Percentiles rank a stretch among this genome's conserved stretches.
phyloP scores from a whole-genome alignment of 2,888 invertebrate genomes.

The Habrosyne pyritoides region DNA sequence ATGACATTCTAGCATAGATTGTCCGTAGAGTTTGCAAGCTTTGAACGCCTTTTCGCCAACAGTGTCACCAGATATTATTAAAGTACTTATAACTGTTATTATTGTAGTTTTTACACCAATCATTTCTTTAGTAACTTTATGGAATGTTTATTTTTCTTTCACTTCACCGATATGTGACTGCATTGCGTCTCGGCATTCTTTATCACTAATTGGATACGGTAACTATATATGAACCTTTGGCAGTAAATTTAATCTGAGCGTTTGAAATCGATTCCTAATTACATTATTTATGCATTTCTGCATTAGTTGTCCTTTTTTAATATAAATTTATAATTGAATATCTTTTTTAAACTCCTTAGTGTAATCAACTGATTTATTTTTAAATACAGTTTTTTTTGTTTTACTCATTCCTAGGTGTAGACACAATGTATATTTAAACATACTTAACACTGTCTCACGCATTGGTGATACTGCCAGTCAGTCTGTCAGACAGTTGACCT shows the following conservation, averaged over 20 bases:
- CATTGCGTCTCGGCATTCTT: conserved; percentile 31
- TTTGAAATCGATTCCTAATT: conserved; percentile 39
- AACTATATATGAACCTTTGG: conserved; percentile 38
- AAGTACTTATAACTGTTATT: not conserved
- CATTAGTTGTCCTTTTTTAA: not conserved
- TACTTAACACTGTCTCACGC: too few relatives aligned
- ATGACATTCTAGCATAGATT: conserved; percentile 73
- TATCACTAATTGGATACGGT: conserved; percentile 54
- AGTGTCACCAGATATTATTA: conserved; percentile 20
- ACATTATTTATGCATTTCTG: conserved; percentile 6
- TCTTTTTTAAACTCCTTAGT: not conserved
- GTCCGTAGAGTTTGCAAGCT: conserved; percentile 66
- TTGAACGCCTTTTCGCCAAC: conserved; percentile 65
- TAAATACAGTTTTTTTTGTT: not conserved
- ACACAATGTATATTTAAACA: too few relatives aligned
- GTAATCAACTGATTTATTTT: not conserved
- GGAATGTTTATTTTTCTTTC: conserved; percentile 9
- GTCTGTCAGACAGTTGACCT: too few relatives aligned
- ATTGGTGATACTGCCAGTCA: too few relatives aligned
- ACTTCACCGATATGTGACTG: conserved; percentile 11
- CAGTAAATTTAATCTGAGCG: conserved; percentile 46
- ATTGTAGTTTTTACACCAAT: conserved; percentile 1
- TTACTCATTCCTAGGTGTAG: too few relatives aligned
- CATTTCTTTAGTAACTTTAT: conserved; percentile 11
- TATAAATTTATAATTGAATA: not conserved